Evolutionary conservation across 2,113 vertebrate genomes (phyloP), one percentile per base, ranked within the genome.

Genomic region (Caranx melampygus): DNA sequence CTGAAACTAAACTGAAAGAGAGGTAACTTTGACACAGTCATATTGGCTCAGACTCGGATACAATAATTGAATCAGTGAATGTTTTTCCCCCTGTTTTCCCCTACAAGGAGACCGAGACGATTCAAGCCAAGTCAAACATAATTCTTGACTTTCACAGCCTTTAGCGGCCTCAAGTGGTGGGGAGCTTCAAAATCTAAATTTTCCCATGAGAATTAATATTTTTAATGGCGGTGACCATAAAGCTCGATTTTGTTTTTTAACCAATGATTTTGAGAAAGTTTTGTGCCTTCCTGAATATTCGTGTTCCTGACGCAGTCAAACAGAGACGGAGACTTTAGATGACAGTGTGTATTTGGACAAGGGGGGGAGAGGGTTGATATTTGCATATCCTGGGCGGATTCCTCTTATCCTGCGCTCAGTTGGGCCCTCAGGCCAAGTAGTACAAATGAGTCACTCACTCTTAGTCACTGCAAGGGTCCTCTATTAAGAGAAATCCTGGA

Each of bases 371-470:
- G 44, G 52, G 47, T 37, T 59, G 6, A 13, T 83, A 91, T 94
- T 94, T 94, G 94, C 93, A 94, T 92, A 93, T 94, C 92, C 94
- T 93, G 91, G 88, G 87, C 45, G 72, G 51, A 72, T 72, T 87
- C 79, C 75, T 77, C 71, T 87, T 76, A 79, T 83, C 81, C 77
- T 72, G 71, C 44, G 66, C 87, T 89, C 86, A 87, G 88, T 91
- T 90, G 75, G 33, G 85, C 80, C 87, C 83, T 79, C 7, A 35
- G 91, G 87, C 88, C 40, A 87, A 85, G 73, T 85, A 71, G 82
- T 87, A 70, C 40, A 49, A 33, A 87, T 90, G 88, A 88, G 78
- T 93, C 77, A 89, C 62, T 83, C 49, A 12, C 49, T 77, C 47
- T 35, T 14, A 84, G 60, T 71, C 59, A 75, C 78, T 65, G 52